Conservation (phyloP, 1,140 invertebrate genomes). For the Pachyrhynchus sulphureomaculatus region DNA sequence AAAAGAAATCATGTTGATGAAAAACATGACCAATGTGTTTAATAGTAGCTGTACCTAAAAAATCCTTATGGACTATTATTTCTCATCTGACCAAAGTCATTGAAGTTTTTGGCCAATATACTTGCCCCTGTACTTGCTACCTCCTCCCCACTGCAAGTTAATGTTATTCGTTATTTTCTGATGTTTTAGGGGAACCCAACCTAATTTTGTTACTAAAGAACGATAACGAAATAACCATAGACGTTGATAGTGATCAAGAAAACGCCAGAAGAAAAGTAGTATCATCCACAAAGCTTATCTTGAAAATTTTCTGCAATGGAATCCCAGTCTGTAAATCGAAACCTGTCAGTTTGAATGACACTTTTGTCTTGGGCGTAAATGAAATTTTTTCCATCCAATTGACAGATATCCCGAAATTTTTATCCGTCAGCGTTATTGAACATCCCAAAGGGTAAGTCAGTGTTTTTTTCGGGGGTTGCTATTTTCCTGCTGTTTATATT, state of each 20-base stretch:
- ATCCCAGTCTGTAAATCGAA: slow-evolving; percentile 46
- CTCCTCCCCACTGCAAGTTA: too few relatives aligned
- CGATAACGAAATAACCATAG: slow-evolving; percentile 35
- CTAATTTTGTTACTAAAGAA: slow-evolving; percentile 48
- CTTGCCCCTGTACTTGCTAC: too few relatives aligned
- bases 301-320: slow-evolving; percentile 45
- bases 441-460: slow-evolving; percentile 31
- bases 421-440: slow-evolving; percentile 37
- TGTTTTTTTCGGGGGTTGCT: too few relatives aligned
- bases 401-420: slow-evolving; percentile 31
- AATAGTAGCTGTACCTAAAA: too few relatives aligned
- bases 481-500: too few relatives aligned
- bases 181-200: slow-evolving; percentile 22
- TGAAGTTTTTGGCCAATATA: too few relatives aligned
- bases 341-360: slow-evolving; percentile 38
- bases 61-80: too few relatives aligned
- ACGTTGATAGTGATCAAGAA: slow-evolving; percentile 37
- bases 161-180: too few relatives aligned
- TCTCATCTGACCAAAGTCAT: too few relatives aligned
- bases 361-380: slow-evolving; percentile 38
- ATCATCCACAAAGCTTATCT: slow-evolving; percentile 45
- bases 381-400: slow-evolving; percentile 40
- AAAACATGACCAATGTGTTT: too few relatives aligned
- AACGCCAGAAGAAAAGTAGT: slow-evolving; percentile 44
- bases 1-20: too few relatives aligned